Percentiles rank a stretch among this genome's conserved stretches.
Conservation (phyloP, 2,888 invertebrate species). For the Anarsia innoxiella region DNA sequence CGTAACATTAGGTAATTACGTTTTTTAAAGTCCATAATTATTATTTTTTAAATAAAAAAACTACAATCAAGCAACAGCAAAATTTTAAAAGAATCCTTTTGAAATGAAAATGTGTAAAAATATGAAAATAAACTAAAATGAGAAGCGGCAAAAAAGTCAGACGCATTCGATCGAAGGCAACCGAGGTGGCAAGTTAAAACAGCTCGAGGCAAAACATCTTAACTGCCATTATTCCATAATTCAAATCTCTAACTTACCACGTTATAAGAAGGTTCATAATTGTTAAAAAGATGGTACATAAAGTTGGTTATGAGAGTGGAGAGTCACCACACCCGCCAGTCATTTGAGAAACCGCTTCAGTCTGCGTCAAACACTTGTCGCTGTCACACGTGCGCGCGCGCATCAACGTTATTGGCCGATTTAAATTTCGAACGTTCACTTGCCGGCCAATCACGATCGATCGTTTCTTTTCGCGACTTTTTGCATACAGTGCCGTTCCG, state of each 20-base stretch:
- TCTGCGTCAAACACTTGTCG: slow-evolving; percentile 55
- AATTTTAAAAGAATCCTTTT: too few relatives aligned
- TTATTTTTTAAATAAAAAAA: too few relatives aligned
- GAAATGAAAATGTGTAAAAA: too few relatives aligned
- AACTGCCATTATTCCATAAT: slow-evolving; percentile 18
- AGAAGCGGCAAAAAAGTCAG: slow-evolving; percentile 57
- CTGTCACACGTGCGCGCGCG: slow-evolving; percentile 47
- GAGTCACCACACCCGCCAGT: slow-evolving; percentile 55
- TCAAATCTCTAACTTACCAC: slow-evolving; percentile 3
- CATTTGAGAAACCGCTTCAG: slow-evolving; percentile 62
- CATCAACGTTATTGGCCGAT: slow-evolving; percentile 37
- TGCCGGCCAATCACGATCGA: slow-evolving; percentile 59
- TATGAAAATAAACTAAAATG: slow-evolving; percentile 38
- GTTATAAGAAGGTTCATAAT: slow-evolving; percentile 16
- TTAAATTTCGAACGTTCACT: slow-evolving; percentile 57
- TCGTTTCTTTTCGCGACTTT: slow-evolving; percentile 52
- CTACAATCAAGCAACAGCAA: too few relatives aligned
- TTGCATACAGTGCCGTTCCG: slow-evolving; percentile 53
- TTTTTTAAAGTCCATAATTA: too few relatives aligned
- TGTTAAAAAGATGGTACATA: neutral
- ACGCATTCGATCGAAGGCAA: slow-evolving; percentile 69
- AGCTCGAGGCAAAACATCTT: slow-evolving; percentile 23
- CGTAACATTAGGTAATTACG: too few relatives aligned
- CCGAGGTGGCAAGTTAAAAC: slow-evolving; percentile 50
- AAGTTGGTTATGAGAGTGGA: slow-evolving; percentile 59